Conservation (phyloP, 2,888 invertebrate species). For the Drosophila phalerata region DNA sequence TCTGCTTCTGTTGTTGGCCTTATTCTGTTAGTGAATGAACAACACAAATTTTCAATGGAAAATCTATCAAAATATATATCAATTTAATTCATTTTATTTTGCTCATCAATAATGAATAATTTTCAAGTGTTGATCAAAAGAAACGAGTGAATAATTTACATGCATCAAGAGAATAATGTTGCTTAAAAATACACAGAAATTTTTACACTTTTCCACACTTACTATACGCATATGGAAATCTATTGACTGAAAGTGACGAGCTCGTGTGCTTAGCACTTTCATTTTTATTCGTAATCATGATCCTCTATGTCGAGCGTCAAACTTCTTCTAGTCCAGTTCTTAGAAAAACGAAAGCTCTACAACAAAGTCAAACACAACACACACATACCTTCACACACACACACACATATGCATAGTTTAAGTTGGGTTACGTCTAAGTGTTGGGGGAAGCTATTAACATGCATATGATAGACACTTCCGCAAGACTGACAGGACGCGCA, state of each 20-base stretch:
- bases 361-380: slow-evolving; percentile 5
- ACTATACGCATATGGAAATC: slow-evolving; percentile 14
- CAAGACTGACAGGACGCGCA: slow-evolving; percentile 61
- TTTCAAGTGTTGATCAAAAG: neutral
- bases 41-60: neutral
- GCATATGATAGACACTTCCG: slow-evolving; percentile 81
- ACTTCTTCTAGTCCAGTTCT: slow-evolving; percentile 17
- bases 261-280: slow-evolving; percentile 23
- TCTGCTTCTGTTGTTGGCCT: neutral
- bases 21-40: neutral
- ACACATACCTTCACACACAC: neutral
- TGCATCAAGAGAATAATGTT: no score
- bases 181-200: no score
- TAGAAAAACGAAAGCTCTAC: slow-evolving; percentile 19
- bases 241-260: slow-evolving; percentile 23
- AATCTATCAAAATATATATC: neutral
- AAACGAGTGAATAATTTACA: neutral
- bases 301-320: slow-evolving; percentile 5
- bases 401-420: slow-evolving; percentile 3
- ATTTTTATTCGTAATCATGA: slow-evolving; percentile 23
- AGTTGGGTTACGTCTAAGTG: slow-evolving; percentile 23
- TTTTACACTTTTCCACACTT: no score
- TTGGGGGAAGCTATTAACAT: slow-evolving; percentile 69
- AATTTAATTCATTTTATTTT: neutral
- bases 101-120: neutral